phyloP scores from a whole-genome alignment of 1,140 invertebrate species.

The Lucilia sericata region DNA sequence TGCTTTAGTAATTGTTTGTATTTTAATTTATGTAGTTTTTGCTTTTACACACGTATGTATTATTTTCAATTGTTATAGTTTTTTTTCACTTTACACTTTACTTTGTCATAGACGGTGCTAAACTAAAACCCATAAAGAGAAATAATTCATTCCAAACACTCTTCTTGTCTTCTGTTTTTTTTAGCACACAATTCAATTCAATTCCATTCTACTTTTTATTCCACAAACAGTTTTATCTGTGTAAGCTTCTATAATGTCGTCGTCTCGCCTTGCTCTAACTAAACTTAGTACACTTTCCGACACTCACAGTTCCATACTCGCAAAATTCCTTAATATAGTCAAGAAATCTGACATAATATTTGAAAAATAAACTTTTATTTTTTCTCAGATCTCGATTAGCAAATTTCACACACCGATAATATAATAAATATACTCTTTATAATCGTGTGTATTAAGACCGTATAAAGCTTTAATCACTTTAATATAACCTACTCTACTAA shows the following conservation, averaged over 20 bases:
- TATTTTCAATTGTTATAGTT: background rate
- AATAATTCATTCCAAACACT: background rate
- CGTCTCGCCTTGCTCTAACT: background rate
- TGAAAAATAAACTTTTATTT: background rate
- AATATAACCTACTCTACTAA: too few relatives aligned
- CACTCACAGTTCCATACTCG: background rate
- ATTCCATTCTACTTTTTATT: too few relatives aligned
- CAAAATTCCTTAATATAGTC: background rate
- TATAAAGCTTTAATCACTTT: too few relatives aligned
- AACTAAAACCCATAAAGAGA: background rate
- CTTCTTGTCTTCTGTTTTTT: background rate
- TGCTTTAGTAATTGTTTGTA: background rate
- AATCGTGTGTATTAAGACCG: too few relatives aligned
- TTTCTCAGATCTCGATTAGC: background rate
- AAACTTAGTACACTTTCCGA: background rate
- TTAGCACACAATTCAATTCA: background rate
- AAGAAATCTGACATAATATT: too few relatives aligned
- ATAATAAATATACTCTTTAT: too few relatives aligned
- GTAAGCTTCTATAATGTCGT: background rate
- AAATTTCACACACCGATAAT: background rate
- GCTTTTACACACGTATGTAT: background rate
- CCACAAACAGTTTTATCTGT: background rate
- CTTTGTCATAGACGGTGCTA: background rate
- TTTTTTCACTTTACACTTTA: slow-evolving; percentile 6
- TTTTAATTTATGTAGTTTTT: background rate